Percentiles rank a stretch among this genome's conserved stretches.
Conservation (phyloP, 2,113 vertebrate genomes). For the Oncorhynchus nerka region DNA sequence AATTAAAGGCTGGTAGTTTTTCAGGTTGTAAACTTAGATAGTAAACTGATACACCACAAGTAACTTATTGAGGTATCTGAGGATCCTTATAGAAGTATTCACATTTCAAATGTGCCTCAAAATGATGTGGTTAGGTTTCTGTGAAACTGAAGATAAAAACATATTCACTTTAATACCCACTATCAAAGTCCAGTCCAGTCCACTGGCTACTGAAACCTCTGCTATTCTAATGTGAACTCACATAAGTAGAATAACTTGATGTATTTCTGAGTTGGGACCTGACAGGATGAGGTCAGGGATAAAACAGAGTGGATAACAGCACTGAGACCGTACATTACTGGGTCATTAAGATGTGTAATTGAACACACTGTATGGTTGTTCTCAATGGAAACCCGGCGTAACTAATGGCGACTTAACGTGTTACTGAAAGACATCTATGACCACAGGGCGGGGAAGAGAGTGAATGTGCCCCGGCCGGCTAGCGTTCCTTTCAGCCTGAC, state of each 20-base stretch:
- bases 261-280: conserved; percentile 28
- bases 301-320: conserved; percentile 22
- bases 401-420: conserved; percentile 56
- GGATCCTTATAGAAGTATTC: no score
- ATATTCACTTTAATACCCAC: neutral
- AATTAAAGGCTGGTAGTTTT: no score
- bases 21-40: no score
- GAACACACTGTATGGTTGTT: conserved; percentile 30
- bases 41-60: no score
- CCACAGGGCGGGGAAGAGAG: conserved; percentile 5
- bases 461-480: neutral
- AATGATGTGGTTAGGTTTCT: no score
- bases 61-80: no score
- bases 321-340: conserved; percentile 34
- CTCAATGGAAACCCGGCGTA: conserved; percentile 39
- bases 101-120: no score
- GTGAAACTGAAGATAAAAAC: neutral
- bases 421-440: conserved; percentile 43
- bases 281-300: conserved; percentile 46
- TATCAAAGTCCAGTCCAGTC: neutral
- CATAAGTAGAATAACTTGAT: conserved; percentile 15
- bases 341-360: conserved; percentile 34
- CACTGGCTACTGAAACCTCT: neutral
- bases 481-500: conserved; percentile 20
- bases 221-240: conserved; percentile 5